Base-by-base conservation (phyloP, 2,797 vertebrate species). In the Lagocephalus sceleratus region DNA sequence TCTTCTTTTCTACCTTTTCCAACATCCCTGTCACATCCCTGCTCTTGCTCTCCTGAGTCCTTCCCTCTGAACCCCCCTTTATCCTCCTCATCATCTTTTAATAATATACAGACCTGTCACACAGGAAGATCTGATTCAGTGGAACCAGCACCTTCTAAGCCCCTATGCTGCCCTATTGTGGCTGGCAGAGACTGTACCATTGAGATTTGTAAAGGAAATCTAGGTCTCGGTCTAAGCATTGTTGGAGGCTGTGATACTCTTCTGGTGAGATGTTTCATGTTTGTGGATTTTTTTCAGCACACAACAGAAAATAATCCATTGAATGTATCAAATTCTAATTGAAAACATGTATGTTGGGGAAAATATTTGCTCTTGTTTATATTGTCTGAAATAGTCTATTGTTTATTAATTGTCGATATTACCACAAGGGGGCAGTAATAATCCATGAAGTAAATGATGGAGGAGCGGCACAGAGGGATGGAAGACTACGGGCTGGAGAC, bases 381-480 rank as follows among this genome's bases (percentile, higher is more conserved):
- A 19, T 35, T 53, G 17, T 20, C 6, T 20, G 19, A 52, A 66
- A 52, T 40, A 21, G 35, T 6, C 19, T 0, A 39, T 1, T 29
- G n/a, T 15, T 35, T 23, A 23, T 23, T 47, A 8, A 16, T 46
- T 46, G 7, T 23, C 57, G 9, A 10, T 53, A 23, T 56, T 20
- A 53, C 61, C 86, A 84, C 82, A 51, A 99, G 96, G 97, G 94
- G 68, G 91, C 91, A 72, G 94, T 98, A 76, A 93, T 98, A 77
- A 93, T 98, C 83, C 95, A 98, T 68, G 95, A 98, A 83, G 94
- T 98, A 10, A 98, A 97, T 71, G 92, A 96, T 81, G 95, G 94
- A 60, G 95, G 97, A 56, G 95, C 94, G 22, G 94, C 95, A 35
- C 94, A 94, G 70, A 96, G 93, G 87, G 97, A 99, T 51, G 94